Conservation (phyloP, 2,797 vertebrate genomes). For the Somateria mollissima region DNA sequence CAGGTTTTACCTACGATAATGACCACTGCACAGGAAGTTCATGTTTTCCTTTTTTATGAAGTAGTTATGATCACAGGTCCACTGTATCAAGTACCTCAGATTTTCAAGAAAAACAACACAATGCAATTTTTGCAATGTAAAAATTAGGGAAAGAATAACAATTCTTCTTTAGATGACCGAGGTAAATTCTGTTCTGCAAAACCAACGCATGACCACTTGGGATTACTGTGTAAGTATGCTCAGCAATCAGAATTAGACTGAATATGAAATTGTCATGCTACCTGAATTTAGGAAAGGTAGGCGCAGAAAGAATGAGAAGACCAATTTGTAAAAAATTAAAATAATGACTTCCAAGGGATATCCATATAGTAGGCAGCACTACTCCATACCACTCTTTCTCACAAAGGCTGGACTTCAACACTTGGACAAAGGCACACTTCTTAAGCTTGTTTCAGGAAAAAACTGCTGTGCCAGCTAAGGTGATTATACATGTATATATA, state of each 20-base stretch:
- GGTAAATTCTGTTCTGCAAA: neutral
- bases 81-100: neutral
- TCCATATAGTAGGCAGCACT: neutral
- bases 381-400: neutral
- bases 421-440: neutral
- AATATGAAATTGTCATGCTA: neutral
- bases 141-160: neutral
- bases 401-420: neutral
- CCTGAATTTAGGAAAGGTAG: neutral
- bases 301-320: neutral
- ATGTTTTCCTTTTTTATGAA: neutral
- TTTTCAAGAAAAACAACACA: neutral
- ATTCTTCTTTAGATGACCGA: neutral
- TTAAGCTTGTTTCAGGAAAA: neutral
- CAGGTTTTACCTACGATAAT: neutral
- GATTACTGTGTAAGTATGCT: neutral
- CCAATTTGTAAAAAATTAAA: neutral
- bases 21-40: neutral
- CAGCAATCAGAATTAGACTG: neutral
- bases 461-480: neutral
- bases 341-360: neutral
- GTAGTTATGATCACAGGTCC: neutral
- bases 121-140: neutral
- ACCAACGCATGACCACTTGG: neutral
- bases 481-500: neutral